A percentile compares a stretch with the other conserved stretches of the same genome.
phyloP scores from a whole-genome alignment of 92 coral and sea anemone genomes.

The Blastomussa wellsi region DNA sequence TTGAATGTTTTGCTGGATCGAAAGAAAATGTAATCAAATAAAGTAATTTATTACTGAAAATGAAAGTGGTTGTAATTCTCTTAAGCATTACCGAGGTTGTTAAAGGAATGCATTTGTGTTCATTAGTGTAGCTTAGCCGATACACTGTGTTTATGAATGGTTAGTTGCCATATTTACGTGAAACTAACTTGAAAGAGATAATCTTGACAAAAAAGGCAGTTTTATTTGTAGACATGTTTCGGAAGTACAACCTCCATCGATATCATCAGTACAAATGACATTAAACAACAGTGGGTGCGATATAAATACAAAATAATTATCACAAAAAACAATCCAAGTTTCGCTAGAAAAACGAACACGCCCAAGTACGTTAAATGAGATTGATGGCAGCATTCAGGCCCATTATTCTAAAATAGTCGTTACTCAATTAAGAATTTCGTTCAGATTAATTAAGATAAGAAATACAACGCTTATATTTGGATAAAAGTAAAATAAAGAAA shows the following conservation, averaged over 20 bases:
- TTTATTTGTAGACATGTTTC: too few species aligned
- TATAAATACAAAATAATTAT: too few species aligned
- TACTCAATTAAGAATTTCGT: too few species aligned
- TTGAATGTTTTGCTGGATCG: conserved; percentile 7
- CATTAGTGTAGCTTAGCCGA: neutral
- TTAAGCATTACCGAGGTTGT: neutral
- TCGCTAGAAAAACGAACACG: neutral
- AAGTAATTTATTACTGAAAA: neutral
- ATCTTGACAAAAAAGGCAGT: too few species aligned
- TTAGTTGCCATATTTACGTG: neutral
- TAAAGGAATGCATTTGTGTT: neutral
- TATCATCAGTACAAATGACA: too few species aligned
- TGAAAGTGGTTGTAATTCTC: neutral
- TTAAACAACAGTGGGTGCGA: too few species aligned
- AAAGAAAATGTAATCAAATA: neutral
- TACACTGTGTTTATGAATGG: too few species aligned
- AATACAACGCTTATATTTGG: neutral
- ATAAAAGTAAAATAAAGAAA: neutral
- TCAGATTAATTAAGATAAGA: neutral
- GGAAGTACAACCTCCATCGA: too few species aligned
- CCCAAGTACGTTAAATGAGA: neutral
- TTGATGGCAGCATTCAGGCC: neutral
- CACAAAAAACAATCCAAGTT: neutral
- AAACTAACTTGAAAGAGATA: too few species aligned
- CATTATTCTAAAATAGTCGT: neutral